Percentiles rank a stretch among this genome's conserved stretches.
Evolutionary conservation across 2,888 invertebrate genomes (phyloP).

Genomic region (Leptinotarsa tumamoca): DNA sequence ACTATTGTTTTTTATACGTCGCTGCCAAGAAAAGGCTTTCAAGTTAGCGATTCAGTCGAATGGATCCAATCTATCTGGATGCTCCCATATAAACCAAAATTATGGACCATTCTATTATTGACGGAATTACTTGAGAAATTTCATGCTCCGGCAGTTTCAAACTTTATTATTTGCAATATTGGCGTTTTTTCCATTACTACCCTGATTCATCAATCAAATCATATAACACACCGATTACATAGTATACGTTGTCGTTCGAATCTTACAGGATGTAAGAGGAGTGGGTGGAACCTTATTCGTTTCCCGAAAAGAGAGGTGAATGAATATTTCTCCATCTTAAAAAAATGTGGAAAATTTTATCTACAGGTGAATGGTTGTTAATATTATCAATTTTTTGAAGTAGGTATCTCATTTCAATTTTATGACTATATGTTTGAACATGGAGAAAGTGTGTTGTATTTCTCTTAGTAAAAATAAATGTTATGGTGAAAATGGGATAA

Average conservation of each 20-base stretch:
- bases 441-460: too few relatives aligned
- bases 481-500: too few relatives aligned
- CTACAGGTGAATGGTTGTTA: too few relatives aligned
- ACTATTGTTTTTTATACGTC: conserved; percentile 58
- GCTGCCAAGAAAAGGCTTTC: conserved; percentile 59
- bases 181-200: conserved; percentile 33
- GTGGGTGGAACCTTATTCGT: background rate
- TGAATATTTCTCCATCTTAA: too few relatives aligned
- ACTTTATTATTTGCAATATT: conserved; percentile 37
- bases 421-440: too few relatives aligned
- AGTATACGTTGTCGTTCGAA: background rate
- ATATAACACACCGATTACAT: background rate
- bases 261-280: background rate
- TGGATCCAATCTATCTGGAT: conserved; percentile 63
- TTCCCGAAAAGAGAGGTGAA: too few relatives aligned
- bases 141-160: conserved; percentile 47
- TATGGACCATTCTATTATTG: conserved; percentile 63
- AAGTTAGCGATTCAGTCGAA: conserved; percentile 62
- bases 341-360: too few relatives aligned
- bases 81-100: conserved; percentile 63
- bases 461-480: too few relatives aligned
- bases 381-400: too few relatives aligned
- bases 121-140: conserved; percentile 61
- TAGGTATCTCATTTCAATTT: too few relatives aligned
- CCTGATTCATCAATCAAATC: background rate